phyloP scores from a whole-genome alignment of 2,888 invertebrate genomes.

The Eulithis testata region DNA sequence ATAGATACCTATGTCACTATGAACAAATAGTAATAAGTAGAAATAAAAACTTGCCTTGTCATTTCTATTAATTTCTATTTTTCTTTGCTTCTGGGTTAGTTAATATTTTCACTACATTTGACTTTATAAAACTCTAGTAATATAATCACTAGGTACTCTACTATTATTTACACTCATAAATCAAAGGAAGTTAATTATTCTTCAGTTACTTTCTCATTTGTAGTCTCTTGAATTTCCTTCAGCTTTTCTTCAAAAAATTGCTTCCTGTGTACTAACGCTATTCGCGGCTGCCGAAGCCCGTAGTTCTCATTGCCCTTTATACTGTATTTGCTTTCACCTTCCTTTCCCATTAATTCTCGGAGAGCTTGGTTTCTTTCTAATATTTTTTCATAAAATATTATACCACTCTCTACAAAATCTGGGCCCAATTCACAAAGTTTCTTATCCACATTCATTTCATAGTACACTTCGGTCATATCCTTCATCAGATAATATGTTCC shows the following conservation, averaged over 20 bases:
- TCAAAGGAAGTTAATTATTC: conserved; percentile 1
- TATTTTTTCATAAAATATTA: conserved; percentile 90
- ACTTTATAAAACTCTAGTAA: too few species aligned
- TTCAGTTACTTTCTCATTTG: conserved; percentile 27
- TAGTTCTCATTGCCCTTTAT: conserved; percentile 88
- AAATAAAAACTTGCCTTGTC: conserved; percentile 6
- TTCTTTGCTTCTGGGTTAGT: neutral
- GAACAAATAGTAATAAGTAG: too few species aligned
- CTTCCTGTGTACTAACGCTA: conserved; percentile 87
- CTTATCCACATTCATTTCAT: conserved; percentile 87
- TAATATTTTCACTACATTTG: neutral
- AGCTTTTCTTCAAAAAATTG: conserved; percentile 85
- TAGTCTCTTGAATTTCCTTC: conserved; percentile 54
- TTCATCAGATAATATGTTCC: conserved; percentile 86
- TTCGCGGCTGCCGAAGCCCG: conserved; percentile 86
- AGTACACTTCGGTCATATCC: conserved; percentile 86
- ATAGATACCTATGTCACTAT: too few species aligned
- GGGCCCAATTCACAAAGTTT: conserved; percentile 84
- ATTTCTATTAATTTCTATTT: conserved; percentile 4
- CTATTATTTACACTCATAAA: neutral
- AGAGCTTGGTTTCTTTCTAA: conserved; percentile 90
- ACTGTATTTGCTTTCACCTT: conserved; percentile 86
- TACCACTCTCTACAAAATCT: conserved; percentile 88
- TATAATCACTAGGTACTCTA: too few species aligned
- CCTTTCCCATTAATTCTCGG: conserved; percentile 85